Evolutionary conservation across 2,113 vertebrate genomes (phyloP).

Genomic region (Tragulus kanchil): DNA sequence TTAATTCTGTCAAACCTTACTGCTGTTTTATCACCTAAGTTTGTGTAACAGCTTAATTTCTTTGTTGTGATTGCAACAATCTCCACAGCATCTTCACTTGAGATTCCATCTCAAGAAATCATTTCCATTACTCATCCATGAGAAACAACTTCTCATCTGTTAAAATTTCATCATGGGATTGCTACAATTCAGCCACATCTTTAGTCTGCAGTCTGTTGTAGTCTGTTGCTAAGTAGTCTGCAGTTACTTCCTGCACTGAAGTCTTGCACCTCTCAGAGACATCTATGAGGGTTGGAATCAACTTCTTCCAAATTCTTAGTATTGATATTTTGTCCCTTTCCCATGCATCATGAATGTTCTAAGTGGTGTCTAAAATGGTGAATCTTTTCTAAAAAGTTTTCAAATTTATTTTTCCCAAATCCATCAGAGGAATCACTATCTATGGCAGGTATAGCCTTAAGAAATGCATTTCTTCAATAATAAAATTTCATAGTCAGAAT

Average conservation of each 20-base stretch:
- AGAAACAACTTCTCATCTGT: not conserved
- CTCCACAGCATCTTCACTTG: not conserved
- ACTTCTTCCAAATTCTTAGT: not conserved
- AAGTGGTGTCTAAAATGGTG: not conserved
- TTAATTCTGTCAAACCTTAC: not conserved
- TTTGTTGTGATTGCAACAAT: not conserved
- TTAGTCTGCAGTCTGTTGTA: too few species aligned
- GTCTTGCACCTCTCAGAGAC: not conserved
- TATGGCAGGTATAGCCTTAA: not conserved
- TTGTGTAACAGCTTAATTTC: not conserved
- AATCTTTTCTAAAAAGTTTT: not conserved
- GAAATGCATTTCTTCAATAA: not conserved
- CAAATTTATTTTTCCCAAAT: not conserved
- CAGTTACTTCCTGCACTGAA: not conserved
- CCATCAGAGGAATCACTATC: not conserved
- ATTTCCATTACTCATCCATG: not conserved
- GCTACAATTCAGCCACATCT: not conserved
- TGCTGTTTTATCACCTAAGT: not conserved
- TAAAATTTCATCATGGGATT: not conserved
- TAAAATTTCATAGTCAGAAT: not conserved
- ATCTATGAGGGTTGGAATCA: not conserved
- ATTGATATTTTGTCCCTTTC: not conserved
- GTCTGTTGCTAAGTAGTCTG: not conserved
- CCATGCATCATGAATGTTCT: not conserved
- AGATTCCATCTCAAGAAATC: not conserved